Evolutionary conservation across 35 echinoderm and acorn worm species (phyloP).

Genomic region (Ophiothrix spiculata): DNA sequence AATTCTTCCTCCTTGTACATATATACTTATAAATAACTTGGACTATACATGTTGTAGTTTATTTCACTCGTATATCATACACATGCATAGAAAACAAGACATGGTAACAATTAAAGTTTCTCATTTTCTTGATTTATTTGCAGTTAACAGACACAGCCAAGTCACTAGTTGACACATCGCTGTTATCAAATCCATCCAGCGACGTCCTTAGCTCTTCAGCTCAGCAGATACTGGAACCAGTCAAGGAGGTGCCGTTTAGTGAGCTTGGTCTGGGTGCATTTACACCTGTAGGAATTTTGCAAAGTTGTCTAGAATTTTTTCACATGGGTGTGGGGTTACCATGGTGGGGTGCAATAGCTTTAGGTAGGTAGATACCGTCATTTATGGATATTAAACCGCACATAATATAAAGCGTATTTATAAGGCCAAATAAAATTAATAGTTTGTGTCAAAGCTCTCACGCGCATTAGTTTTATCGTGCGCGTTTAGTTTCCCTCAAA

Average conservation of each 20-base stretch:
- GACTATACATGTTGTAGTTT: no score
- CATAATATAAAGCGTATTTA: no score
- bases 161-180: slow-evolving; percentile 3
- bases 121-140: not conserved
- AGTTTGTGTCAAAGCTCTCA: no score
- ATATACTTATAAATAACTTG: no score
- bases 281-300: slow-evolving; percentile 74
- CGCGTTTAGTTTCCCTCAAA: no score
- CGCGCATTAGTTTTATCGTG: no score
- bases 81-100: no score
- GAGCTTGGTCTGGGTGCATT: slow-evolving; percentile 84
- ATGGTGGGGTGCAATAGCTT: slow-evolving; percentile 88
- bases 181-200: no score
- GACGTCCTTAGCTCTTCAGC: slow-evolving; percentile 50
- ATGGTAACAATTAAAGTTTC: not conserved
- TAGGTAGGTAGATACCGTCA: slow-evolving; percentile 59
- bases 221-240: slow-evolving; percentile 76
- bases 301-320: slow-evolving; percentile 66
- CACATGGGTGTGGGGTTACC: slow-evolving; percentile 84
- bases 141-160: slow-evolving; percentile 20
- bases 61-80: no score
- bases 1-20: no score
- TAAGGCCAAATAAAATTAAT: no score
- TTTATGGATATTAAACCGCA: no score
- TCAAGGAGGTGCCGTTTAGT: slow-evolving; percentile 78